Base-by-base conservation (phyloP, 2,797 vertebrate genomes). In the Rhynchotus rufescens region DNA sequence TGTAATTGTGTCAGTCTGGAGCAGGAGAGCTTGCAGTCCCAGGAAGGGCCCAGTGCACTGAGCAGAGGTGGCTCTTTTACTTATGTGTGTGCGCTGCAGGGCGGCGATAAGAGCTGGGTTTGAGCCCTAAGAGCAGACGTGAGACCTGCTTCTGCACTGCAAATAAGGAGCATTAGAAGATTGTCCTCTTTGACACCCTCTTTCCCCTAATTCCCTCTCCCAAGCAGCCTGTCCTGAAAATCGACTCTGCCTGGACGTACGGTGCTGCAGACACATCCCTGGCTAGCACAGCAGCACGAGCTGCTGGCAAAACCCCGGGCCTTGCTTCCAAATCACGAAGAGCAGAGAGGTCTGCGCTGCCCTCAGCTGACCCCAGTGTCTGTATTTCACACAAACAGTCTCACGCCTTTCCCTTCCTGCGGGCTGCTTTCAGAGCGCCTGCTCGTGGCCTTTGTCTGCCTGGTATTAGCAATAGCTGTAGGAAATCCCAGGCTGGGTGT, bases 361-460 rank as follows among this genome's bases (percentile, higher is more conserved):
- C 67, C 56, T 73, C 74, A 64, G 80, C 82, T 71, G 75, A n/a
- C 79, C 30, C n/a, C 22, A 11, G 6, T 90, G 89, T 92, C 28
- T 81, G 20, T n/a, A 59, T 78, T 79, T 80, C 88, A 74, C 77
- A 84, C 77, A 90, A 94, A 83, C 90, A 81, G 17, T n/a, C 67
- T 94, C 84, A 79, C 34, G 4, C 86, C 60, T 94, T 93, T 85
- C 74, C 52, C 74, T 89, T 95, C 86, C 92, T 90, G 82, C 44
- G 56, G 72, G 30, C 14, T 51, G 54, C 61, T 75, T 84, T 86
- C 1, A 1, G 75, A 78, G 61, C 57, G 64, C 66, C 80, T 84
- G 84, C 81, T 80, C 30, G 5, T 89, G 94, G 88, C 76, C 52
- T 20, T 34, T 51, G 47, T 78, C 81, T 80, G 73, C 38, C 56